Evolutionary conservation across 2,113 vertebrate genomes (phyloP).

Genomic region (Rhynchopsitta pachyrhyncha): DNA sequence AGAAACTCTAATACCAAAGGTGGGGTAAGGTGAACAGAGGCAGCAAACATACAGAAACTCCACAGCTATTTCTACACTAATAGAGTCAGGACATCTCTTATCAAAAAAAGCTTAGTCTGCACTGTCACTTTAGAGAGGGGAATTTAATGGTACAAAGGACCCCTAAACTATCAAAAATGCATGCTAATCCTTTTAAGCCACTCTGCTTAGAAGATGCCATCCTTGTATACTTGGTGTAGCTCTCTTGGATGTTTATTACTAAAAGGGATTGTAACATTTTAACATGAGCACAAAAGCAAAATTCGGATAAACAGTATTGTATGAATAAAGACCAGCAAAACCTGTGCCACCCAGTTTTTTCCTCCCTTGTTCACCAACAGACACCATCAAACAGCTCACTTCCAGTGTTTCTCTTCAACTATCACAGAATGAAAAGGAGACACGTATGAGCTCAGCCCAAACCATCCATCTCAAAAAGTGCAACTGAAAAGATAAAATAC

Average conservation of each 20-base stretch:
- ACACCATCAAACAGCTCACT: not conserved
- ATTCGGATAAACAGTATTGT: not conserved
- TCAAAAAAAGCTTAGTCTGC: not conserved
- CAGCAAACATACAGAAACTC: not conserved
- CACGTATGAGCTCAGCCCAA: not conserved
- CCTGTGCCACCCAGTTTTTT: not conserved
- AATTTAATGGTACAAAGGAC: not conserved
- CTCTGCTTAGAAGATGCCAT: not conserved
- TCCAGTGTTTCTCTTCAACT: not conserved
- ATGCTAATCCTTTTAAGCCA: not conserved
- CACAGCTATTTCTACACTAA: rapidly evolving
- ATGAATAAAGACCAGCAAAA: not conserved
- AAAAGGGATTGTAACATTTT: not conserved
- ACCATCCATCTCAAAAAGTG: not conserved
- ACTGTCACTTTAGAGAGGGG: not conserved
- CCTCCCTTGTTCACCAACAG: not conserved
- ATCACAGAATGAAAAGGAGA: not conserved
- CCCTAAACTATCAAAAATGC: not conserved
- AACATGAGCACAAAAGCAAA: not conserved
- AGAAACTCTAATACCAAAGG: not conserved
- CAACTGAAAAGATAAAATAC: not conserved
- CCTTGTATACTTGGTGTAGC: not conserved
- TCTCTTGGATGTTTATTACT: not conserved
- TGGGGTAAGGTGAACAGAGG: not conserved
- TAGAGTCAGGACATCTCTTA: not conserved